These are phyloP conservation scores for Pocillopora verrucosa DNA, from an alignment of 64 coral and sea anemone genomes.

Conservation along the genomic window DNA sequence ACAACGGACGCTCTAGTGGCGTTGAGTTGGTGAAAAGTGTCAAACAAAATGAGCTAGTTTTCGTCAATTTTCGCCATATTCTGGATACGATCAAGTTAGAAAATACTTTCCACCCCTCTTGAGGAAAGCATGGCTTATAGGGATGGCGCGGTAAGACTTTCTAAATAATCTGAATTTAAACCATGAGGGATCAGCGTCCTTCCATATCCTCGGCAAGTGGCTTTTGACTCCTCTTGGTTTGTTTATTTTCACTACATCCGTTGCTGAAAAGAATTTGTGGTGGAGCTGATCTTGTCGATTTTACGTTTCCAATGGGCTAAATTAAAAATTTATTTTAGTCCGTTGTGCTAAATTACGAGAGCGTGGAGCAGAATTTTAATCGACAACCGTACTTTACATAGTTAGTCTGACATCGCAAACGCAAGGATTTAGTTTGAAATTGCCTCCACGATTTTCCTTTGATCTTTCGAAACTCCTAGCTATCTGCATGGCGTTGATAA, in stretches of 20 bases:
- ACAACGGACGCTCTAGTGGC: conserved; percentile 29
- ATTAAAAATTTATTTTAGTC: not conserved
- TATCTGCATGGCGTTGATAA: not conserved
- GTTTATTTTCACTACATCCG: not conserved
- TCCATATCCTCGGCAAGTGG: not conserved
- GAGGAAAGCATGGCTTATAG: conserved; percentile 23
- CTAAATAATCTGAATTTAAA: not conserved
- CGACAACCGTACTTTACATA: not conserved
- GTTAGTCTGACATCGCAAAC: too few relatives aligned
- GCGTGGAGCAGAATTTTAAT: not conserved
- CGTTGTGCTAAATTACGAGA: not conserved
- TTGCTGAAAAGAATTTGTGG: not conserved
- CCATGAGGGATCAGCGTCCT: not conserved
- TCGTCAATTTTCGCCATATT: not conserved
- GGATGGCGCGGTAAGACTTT: conserved; percentile 21
- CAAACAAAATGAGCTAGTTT: conserved; percentile 2
- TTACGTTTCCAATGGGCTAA: not conserved
- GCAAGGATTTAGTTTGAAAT: not conserved
- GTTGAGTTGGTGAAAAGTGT: not conserved
- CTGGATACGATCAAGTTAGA: not conserved
- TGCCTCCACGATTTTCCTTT: not conserved
- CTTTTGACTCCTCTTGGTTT: not conserved
- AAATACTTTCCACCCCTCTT: not conserved
- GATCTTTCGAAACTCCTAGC: not conserved
- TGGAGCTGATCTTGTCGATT: not conserved